Base-by-base conservation (phyloP, 2,888 invertebrate genomes). In the Leptopterna dolabrata region DNA sequence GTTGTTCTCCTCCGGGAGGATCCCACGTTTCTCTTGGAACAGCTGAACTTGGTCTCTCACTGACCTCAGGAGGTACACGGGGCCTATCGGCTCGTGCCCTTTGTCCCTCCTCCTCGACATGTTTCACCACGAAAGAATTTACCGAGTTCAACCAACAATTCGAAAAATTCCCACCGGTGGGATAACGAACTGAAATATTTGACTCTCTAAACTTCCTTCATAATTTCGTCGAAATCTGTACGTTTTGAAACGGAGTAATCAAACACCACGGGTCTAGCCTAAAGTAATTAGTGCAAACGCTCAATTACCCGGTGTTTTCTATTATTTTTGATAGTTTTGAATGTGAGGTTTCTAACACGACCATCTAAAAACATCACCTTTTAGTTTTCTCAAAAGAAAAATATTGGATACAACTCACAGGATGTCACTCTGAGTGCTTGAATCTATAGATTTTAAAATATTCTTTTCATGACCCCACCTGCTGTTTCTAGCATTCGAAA, bases 1-100 rank as follows among this genome's bases (percentile, higher is more conserved):
- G 29, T 89, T 89, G 51, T 89, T 89, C 30, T 89, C 89, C 16
- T 89, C 89, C 4, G 88, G 81, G 3, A 87, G 86, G 16, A 88
- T 84, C 13, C 89, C 89, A 71, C 89, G 63, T 45, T 88, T 87
- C 55, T 89, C 89, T 82, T 89, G 89, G 24, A 88, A 88, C 11
- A 88, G 29, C n/a, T 86, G 87, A 0, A 89, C 73, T 71, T 89
- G 89, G 47, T 89, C 89, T 27, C 88, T 51, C 3, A 89, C 88
- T n/a, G 88, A 87, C 36, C 87, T 82, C 76, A 89, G 45, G 0
- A 88, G 81, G 70, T 88, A 88, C 2, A 88, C 88, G 3, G 88
- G 88, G 16, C 88, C 88, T 14, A 88, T 47, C 43, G 88, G 88
- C 82, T 89, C 89, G 30, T 86, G 63, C 0, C 43, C 78, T 24